These are phyloP conservation scores for Lottia gigantea DNA, from an alignment of 2,888 invertebrate genomes.

Conservation along the genomic window DNA sequence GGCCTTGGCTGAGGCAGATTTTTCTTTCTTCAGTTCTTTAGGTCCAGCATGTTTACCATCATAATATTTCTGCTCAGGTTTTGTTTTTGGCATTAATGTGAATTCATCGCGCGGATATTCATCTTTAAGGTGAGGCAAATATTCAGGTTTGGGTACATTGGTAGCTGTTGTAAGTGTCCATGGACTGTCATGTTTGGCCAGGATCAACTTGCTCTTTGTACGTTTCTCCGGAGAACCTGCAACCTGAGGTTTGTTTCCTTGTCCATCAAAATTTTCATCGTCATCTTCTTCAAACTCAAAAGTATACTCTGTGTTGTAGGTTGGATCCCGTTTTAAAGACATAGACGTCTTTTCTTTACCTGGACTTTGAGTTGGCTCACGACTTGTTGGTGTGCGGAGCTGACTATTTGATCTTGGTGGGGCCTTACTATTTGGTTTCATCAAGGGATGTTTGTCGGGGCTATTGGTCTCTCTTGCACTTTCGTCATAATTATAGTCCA, in stretches of 20 bases:
- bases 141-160: constrained; percentile 47
- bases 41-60: constrained; percentile 48
- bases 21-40: constrained; percentile 33
- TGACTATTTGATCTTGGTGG: constrained; percentile 19
- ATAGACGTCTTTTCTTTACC: constrained; percentile 26
- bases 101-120: constrained; percentile 65
- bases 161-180: constrained; percentile 24
- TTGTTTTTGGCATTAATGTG: constrained; percentile 56
- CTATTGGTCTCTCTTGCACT: constrained; percentile 20
- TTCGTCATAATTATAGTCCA: constrained; percentile 23
- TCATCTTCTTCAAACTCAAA: constrained; percentile 30
- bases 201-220: not conserved
- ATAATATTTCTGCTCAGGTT: constrained; percentile 50
- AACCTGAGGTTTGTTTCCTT: not conserved
- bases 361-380: constrained; percentile 20
- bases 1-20: constrained; percentile 26
- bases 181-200: not conserved
- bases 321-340: constrained; percentile 30
- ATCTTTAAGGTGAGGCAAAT: constrained; percentile 56
- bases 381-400: constrained; percentile 10
- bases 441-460: constrained; percentile 27
- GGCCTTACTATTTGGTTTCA: constrained; percentile 44
- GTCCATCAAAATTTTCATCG: constrained; percentile 14
- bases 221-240: not conserved
- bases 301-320: constrained; percentile 24